Evolutionary conservation across 2,113 vertebrate species (phyloP), one percentile per base, ranked within the genome.

Genomic region (Neopipo cinnamomea): DNA sequence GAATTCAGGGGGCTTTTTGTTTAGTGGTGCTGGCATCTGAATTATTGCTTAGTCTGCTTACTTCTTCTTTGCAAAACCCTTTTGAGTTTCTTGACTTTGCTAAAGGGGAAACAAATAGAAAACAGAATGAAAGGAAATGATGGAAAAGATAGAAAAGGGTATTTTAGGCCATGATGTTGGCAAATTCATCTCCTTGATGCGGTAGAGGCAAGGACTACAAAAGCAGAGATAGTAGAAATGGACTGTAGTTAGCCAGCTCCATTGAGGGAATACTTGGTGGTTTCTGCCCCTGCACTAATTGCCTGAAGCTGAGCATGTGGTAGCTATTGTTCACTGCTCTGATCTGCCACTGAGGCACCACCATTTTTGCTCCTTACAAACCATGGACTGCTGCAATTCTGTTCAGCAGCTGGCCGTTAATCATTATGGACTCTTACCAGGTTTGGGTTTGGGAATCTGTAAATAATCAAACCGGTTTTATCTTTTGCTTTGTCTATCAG

Each of bases 391-490:
- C 59, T 88, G 33, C 0, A 0, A 49, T 76, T 77, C 70, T 93
- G 21, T 37, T 81, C 30, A 59, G 61, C 73, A 67, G 46, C 49
- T 85, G 72, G 18, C 86, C 91, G 92, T 96, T 94, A 97, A 96
- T 95, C 62, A 95, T 97, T 96, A 92, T 1, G 37, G 53, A 42
- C 41, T 80, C 52, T 76, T 88, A 91, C 55, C 91, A 89, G 41
- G 47, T 76, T 62, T 91, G 75, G 37, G 22, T 70, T 93, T 91
- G 68, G 72, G 63, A 93, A 70, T 56, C 77, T 94, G 90, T 97
- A 91, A 97, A 94, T 96, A 75, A 95, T 97, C 89, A 90, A 96
- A 72, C 85, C 1, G 1, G 41, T 17, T 50, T 89, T 96, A 52
- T 91, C 68, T 92, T 85, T 52, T 61, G 61, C 74, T 83, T 42